phyloP scores from a whole-genome alignment of 1,140 invertebrate species.

The Epicauta chinensis region DNA sequence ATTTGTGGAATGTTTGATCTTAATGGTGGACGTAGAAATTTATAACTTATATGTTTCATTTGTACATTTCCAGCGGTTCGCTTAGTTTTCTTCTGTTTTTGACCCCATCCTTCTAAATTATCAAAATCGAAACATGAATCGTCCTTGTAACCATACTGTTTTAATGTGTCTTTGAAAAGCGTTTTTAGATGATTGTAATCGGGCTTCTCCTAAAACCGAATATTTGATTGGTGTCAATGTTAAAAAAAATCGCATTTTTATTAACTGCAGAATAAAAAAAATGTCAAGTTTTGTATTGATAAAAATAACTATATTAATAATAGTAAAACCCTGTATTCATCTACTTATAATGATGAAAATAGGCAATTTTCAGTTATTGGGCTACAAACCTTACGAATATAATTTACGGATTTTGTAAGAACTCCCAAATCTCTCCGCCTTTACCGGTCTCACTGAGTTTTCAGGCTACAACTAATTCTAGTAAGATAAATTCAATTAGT shows the following conservation, averaged over 20 bases:
- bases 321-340: too few species aligned
- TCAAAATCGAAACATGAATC: constrained; percentile 48
- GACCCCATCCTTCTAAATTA: constrained; percentile 42
- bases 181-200: constrained; percentile 56
- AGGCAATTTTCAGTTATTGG: too few species aligned
- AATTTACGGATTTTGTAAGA: too few species aligned
- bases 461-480: too few species aligned
- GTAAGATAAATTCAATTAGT: too few species aligned
- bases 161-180: constrained; percentile 51
- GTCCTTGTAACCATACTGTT: constrained; percentile 47
- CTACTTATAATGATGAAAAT: too few species aligned
- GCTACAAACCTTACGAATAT: too few species aligned
- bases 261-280: not conserved
- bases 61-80: constrained; percentile 41
- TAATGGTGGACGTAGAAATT: constrained; percentile 31
- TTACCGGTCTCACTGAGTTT: too few species aligned
- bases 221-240: not conserved
- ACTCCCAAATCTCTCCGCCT: too few species aligned
- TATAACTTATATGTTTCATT: constrained; percentile 44
- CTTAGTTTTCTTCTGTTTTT: constrained; percentile 41
- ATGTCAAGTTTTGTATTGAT: too few species aligned
- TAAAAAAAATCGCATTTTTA: too few species aligned
- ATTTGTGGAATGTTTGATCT: constrained; percentile 43
- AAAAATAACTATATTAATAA: too few species aligned
- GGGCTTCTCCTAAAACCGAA: constrained; percentile 45